These are phyloP conservation scores for Megastigmus dorsalis DNA, from an alignment of 2,888 invertebrate genomes.

Conservation along the genomic window DNA sequence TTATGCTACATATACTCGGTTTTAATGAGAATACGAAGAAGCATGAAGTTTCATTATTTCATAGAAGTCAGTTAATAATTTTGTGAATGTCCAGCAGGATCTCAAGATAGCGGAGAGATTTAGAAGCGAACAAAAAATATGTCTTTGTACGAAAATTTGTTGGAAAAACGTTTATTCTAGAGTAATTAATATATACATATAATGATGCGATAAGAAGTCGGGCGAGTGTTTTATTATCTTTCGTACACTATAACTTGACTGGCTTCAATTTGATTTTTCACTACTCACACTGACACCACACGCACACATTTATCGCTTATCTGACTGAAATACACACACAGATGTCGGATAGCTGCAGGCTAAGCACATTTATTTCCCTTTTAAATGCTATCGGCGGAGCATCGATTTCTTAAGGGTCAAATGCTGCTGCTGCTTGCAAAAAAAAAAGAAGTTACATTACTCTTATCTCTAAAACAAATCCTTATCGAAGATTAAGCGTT, in stretches of 20 bases:
- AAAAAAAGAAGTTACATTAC: slow-evolving; percentile 6
- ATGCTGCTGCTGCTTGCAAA: slow-evolving; percentile 1
- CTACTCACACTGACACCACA: too few relatives aligned
- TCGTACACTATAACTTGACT: background rate
- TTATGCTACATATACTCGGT: too few relatives aligned
- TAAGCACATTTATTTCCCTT: slow-evolving; percentile 6
- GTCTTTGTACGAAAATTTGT: too few relatives aligned
- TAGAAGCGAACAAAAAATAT: too few relatives aligned
- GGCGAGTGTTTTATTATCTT: slow-evolving; percentile 27
- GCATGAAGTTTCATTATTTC: too few relatives aligned
- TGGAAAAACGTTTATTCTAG: background rate
- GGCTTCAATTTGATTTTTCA: slow-evolving; percentile 34
- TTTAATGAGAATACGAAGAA: too few relatives aligned
- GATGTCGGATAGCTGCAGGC: background rate
- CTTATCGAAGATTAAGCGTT: slow-evolving; percentile 29
- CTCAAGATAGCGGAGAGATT: too few relatives aligned
- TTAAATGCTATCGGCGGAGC: slow-evolving; percentile 17
- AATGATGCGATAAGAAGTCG: background rate
- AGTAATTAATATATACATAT: background rate
- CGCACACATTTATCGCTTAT: slow-evolving; percentile 37
- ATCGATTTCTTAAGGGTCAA: slow-evolving; percentile 21
- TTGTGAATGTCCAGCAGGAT: too few relatives aligned
- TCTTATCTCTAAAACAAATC: slow-evolving; percentile 34
- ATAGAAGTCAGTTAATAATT: too few relatives aligned
- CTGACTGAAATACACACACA: slow-evolving; percentile 11